phyloP scores from a whole-genome alignment of 2,113 vertebrate species.

The Diphyllodes magnificus region DNA sequence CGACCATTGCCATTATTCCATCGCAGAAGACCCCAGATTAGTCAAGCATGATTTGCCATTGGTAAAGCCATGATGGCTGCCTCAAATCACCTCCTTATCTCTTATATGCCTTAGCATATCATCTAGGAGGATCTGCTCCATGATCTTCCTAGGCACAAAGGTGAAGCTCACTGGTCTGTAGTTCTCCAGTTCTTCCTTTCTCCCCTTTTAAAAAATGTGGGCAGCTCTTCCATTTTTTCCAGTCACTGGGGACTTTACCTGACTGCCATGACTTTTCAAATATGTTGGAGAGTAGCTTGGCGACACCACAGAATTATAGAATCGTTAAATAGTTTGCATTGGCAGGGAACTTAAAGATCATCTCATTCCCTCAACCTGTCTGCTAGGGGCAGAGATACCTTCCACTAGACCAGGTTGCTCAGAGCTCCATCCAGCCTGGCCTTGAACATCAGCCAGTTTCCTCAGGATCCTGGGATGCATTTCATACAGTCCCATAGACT shows the following conservation, averaged over 20 bases:
- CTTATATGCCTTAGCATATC: background rate
- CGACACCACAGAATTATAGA: background rate
- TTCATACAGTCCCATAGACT: background rate
- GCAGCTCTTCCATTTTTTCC: background rate
- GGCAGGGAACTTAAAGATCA: background rate
- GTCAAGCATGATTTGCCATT: background rate
- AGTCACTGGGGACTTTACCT: background rate
- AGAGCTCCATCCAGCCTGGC: background rate
- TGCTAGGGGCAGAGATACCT: background rate
- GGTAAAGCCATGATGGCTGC: background rate
- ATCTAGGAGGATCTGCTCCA: background rate
- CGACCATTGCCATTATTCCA: background rate
- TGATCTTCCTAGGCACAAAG: background rate
- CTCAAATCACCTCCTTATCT: background rate
- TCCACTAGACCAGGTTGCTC: background rate
- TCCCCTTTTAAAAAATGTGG: background rate
- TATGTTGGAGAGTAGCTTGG: background rate
- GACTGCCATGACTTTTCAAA: background rate
- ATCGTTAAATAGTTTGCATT: background rate
- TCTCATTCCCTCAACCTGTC: accelerated
- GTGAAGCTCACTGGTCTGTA: background rate
- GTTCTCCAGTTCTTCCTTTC: background rate
- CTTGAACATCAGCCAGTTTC: background rate
- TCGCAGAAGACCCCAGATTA: background rate
- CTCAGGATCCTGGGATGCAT: background rate